Evolutionary conservation across 2,113 vertebrate genomes (phyloP), one percentile per base, ranked within the genome.

Genomic region (Xiphophorus hellerii): DNA sequence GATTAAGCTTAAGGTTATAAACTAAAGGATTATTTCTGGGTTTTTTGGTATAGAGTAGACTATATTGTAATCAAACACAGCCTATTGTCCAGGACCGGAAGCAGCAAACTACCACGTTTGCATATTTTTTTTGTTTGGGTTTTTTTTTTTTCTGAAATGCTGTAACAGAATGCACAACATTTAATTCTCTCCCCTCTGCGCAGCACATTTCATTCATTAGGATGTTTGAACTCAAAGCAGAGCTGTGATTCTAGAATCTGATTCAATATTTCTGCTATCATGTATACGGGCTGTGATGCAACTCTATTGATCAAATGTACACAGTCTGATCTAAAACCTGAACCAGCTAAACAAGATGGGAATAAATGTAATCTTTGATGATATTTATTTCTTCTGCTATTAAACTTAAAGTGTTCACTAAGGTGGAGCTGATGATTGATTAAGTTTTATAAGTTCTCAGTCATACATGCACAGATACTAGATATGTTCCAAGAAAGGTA

Each of bases 171-270:
- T 37, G 35, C 35, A 37, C 35, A 37, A 37, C 35, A 11, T 37
- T 11, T 37, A 37, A 37, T 37, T 37, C 10, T 37, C 10, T 37
- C 35, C 2, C 51, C 30, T 69, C 1, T 0, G 33, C 69, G 66
- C 37, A 39, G 66, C 42, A 17, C 29, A 51, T 73, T 65, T 73
- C 4, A 54, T 66, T 82, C 51, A 9, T 3, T 58, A 12, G 63
- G 61, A 62, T 62, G 75, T 73, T 35, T 61, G 22, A 73, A 76
- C 42, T 27, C 35, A 8, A 30, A 67, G 12, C 29, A 12, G 2
- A 30, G 15, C 44, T 33, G 58, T 48, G 31, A 44, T 20, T 81
- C 37, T 33, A 44, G 22, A 69, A 69, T 51, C n/a, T 22, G 27
- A 71, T 33, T 33, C 14, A 11, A 66, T 35, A 67, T 28, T 20